Percentiles rank a stretch among this genome's conserved stretches.
Evolutionary conservation across 2,888 invertebrate species (phyloP).

Genomic region (Prionchulus punctatus): DNA sequence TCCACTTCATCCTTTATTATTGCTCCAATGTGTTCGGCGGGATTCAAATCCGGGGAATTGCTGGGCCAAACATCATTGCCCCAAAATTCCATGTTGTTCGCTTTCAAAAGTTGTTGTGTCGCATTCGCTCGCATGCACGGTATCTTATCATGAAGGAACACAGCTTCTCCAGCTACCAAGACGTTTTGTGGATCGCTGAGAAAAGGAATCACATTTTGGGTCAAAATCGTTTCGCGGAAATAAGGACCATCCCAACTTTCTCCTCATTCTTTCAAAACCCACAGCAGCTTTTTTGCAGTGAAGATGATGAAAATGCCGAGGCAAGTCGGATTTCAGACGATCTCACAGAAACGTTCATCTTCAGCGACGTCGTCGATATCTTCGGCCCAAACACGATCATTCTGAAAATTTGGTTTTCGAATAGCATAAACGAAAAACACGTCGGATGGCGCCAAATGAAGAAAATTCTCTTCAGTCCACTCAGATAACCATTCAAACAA

Average conservation of each 20-base stretch:
- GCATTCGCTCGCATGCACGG: neutral
- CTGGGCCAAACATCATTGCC: slow-evolving; percentile 5
- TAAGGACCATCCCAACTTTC: neutral
- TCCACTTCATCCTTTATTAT: slow-evolving; percentile 3
- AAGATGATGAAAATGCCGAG: neutral
- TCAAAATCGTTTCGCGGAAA: neutral
- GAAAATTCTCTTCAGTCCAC: neutral
- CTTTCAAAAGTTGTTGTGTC: neutral
- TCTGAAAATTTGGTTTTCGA: neutral
- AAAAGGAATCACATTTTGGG: neutral
- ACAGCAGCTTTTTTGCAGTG: neutral
- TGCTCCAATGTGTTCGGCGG: slow-evolving; percentile 4
- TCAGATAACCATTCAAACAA: neutral
- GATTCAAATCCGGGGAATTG: slow-evolving; percentile 1
- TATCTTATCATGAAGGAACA: neutral
- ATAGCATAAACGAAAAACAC: neutral
- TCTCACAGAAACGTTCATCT: neutral
- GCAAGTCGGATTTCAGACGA: neutral
- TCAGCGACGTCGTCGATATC: neutral
- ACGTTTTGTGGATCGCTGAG: neutral
- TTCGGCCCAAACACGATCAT: slow-evolving; percentile 1
- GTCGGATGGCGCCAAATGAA: neutral
- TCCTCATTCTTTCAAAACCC: neutral
- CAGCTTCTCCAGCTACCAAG: neutral
- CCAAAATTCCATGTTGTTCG: neutral